Conservation (phyloP, 2,113 vertebrate species). For the Antechinus stuartii region DNA sequence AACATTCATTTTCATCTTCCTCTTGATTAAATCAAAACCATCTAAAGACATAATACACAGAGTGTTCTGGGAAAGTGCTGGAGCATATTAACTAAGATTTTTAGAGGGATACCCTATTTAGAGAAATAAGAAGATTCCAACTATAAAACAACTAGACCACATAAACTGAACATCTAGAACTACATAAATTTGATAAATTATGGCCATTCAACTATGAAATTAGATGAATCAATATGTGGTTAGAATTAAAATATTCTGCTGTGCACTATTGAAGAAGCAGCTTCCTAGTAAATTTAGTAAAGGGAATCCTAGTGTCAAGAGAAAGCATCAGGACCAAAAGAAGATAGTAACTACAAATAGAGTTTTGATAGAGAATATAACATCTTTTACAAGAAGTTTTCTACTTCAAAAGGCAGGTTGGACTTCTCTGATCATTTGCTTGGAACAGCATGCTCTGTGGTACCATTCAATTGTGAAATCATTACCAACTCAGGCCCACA, state of each 20-base stretch:
- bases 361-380: slow-evolving; percentile 65
- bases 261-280: not conserved
- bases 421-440: slow-evolving; percentile 78
- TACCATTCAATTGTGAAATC: slow-evolving; percentile 79
- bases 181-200: slow-evolving; percentile 71
- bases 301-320: slow-evolving; percentile 11
- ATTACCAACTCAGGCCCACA: slow-evolving; percentile 79
- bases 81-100: slow-evolving; percentile 82
- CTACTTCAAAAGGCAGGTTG: slow-evolving; percentile 69
- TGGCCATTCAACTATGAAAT: slow-evolving; percentile 70
- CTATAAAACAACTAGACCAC: slow-evolving; percentile 70
- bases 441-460: slow-evolving; percentile 77
- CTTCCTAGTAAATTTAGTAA: slow-evolving; percentile 65
- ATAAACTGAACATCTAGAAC: slow-evolving; percentile 67
- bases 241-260: slow-evolving; percentile 69
- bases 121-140: slow-evolving; percentile 48
- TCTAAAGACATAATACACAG: slow-evolving; percentile 82
- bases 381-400: slow-evolving; percentile 66
- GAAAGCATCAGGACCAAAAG: slow-evolving; percentile 62
- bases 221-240: slow-evolving; percentile 71
- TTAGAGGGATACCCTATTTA: slow-evolving; percentile 72
- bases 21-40: slow-evolving; percentile 90
- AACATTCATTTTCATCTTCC: slow-evolving; percentile 87
- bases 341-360: slow-evolving; percentile 68
- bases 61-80: slow-evolving; percentile 83